Evolutionary conservation across 2,113 vertebrate genomes (phyloP).

Genomic region (Xiphophorus maculatus): DNA sequence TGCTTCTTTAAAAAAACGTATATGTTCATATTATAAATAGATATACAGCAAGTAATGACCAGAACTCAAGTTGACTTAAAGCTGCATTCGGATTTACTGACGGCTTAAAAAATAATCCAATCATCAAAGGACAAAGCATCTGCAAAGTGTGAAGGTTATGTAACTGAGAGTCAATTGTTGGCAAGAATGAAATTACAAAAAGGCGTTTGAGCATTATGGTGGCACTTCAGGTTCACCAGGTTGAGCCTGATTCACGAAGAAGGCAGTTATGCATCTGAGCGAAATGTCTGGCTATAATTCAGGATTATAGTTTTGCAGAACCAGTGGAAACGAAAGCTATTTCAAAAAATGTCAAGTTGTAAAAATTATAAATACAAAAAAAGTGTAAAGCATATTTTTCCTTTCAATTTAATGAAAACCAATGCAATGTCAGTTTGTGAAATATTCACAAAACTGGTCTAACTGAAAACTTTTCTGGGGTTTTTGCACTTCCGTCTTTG

Average conservation of each 20-base stretch:
- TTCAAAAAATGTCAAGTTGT: neutral
- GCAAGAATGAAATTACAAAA: constrained; percentile 8
- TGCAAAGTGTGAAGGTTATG: neutral
- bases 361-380: neutral
- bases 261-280: neutral
- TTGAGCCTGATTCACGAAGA: constrained; percentile 7
- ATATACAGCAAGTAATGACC: no score
- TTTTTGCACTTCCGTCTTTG: no score
- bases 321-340: neutral
- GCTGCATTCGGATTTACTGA: neutral
- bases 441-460: no score
- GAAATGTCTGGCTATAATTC: constrained; percentile 3
- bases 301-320: neutral
- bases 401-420: neutral
- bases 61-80: neutral
- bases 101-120: neutral
- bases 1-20: no score
- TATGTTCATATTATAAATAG: no score
- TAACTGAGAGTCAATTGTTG: constrained; percentile 6
- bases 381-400: neutral
- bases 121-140: neutral
- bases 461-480: no score
- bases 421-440: no score
- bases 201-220: neutral
- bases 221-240: constrained; percentile 45